Evolutionary conservation across 2,113 vertebrate species (phyloP).

Genomic region (Xenopus laevis): DNA sequence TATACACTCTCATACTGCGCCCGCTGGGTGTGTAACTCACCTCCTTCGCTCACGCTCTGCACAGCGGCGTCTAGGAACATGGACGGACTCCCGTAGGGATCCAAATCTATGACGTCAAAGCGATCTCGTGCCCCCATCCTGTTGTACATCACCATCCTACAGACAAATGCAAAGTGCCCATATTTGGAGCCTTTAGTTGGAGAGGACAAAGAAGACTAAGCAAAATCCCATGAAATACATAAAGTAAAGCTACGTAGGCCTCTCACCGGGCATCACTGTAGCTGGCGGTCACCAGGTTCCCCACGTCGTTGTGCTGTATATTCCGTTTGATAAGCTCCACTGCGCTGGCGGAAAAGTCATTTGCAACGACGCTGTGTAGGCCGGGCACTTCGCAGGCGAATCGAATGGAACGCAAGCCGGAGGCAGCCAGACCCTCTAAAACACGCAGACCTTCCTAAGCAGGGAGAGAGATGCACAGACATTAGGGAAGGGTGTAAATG

Average conservation of each 20-base stretch:
- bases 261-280: conserved; percentile 82
- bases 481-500: too few species aligned
- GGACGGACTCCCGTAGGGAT: conserved; percentile 85
- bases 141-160: conserved; percentile 80
- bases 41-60: conserved; percentile 84
- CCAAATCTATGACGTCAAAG: conserved; percentile 87
- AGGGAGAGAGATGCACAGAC: neutral
- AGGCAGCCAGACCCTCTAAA: conserved; percentile 85
- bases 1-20: neutral
- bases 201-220: too few species aligned
- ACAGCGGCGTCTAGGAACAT: conserved; percentile 83
- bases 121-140: conserved; percentile 65
- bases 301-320: conserved; percentile 71
- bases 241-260: too few species aligned
- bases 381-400: conserved; percentile 87
- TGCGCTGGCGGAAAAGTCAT: conserved; percentile 78
- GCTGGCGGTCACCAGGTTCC: conserved; percentile 71
- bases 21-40: conserved; percentile 50
- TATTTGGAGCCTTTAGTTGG: too few species aligned
- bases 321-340: conserved; percentile 75
- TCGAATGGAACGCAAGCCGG: conserved; percentile 84
- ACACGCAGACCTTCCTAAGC: conserved; percentile 71
- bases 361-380: conserved; percentile 75
- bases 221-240: too few species aligned
- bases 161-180: neutral